These are phyloP conservation scores for Bombycilla garrulus DNA, from an alignment of 2,113 vertebrate species.

Conservation along the genomic window DNA sequence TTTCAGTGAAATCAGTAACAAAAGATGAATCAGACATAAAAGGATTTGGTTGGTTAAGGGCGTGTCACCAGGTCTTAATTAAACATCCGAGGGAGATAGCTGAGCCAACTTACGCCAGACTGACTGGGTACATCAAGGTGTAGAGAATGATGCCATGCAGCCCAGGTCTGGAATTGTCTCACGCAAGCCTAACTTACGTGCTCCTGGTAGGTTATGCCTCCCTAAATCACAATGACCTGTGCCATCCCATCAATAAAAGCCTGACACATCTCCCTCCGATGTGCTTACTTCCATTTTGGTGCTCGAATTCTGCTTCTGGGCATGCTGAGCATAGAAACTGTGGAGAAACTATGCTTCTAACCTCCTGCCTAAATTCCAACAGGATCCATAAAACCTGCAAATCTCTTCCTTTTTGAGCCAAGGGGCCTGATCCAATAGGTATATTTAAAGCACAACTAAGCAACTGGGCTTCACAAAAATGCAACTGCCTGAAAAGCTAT, in stretches of 20 bases:
- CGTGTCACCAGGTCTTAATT: slow-evolving; percentile 58
- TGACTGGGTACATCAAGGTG: not conserved
- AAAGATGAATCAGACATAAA: slow-evolving; percentile 66
- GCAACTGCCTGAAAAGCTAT: not conserved
- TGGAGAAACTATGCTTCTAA: not conserved
- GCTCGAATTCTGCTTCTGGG: not conserved
- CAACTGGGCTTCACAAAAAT: not conserved
- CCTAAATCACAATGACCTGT: not conserved
- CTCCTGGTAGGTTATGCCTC: not conserved
- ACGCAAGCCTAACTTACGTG: accelerated
- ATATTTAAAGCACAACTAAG: not conserved
- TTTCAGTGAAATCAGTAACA: slow-evolving; percentile 64
- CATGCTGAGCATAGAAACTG: not conserved
- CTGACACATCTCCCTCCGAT: not conserved
- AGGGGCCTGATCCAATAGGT: not conserved
- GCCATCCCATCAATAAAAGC: not conserved
- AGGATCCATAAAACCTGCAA: not conserved
- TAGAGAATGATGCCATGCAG: not conserved
- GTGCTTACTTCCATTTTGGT: not conserved
- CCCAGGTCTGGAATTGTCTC: not conserved
- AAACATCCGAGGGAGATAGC: slow-evolving; percentile 55
- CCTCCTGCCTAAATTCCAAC: not conserved
- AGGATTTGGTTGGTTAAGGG: slow-evolving; percentile 62
- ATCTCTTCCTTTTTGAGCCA: not conserved
- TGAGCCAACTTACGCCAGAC: slow-evolving; percentile 21